Base-by-base conservation (phyloP, 2,113 vertebrate genomes). In the Spea bombifrons region DNA sequence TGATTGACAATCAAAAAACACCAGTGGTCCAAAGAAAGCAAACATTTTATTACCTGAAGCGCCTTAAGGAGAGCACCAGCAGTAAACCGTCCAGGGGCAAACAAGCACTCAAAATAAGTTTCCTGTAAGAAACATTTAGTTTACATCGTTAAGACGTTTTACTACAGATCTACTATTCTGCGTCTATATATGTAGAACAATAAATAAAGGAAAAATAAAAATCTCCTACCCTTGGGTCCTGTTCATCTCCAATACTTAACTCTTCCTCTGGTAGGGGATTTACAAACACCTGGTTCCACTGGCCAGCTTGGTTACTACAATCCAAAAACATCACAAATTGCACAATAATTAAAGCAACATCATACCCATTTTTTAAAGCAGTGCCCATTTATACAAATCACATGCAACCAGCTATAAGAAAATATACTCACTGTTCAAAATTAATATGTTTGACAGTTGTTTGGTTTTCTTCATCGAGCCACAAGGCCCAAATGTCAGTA, bases 221-320 rank as follows among this genome's bases (percentile, higher is more conserved):
- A 30, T 3, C 4, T 61, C 92, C 89, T 88, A 99, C 97, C 90
- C 96, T 89, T 75, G 96, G 96, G 81, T 98, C 96, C 84, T 96
- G 96, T 57, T 96, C 94, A 0, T 91, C 87, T n/a, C 91, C 91
- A 30, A 97, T 88, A 0, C 91, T 82, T 49, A 98, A 89, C 67
- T 98, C 96, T 65, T 98, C 96, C 5, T 95, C 93, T 12, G 96
- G 95, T 16, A 94, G 85, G 0, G 94, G 93, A 84, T 98, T 95
- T 80, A 95, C 90, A 81, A 98, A 98, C 70, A 99, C 96, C 72
- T 96, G 94, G 89, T 95, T 99, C 97, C 96, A 99, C 87, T 95
- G 95, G 3, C 94, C 95, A 0, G 94, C 93, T 0, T 91, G 76
- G 57, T 96, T 98, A 83, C 97, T 98, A 75, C 0, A 76, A 69